Conservation (phyloP, 1,140 invertebrate genomes). For the Hylaeus volcanicus region DNA sequence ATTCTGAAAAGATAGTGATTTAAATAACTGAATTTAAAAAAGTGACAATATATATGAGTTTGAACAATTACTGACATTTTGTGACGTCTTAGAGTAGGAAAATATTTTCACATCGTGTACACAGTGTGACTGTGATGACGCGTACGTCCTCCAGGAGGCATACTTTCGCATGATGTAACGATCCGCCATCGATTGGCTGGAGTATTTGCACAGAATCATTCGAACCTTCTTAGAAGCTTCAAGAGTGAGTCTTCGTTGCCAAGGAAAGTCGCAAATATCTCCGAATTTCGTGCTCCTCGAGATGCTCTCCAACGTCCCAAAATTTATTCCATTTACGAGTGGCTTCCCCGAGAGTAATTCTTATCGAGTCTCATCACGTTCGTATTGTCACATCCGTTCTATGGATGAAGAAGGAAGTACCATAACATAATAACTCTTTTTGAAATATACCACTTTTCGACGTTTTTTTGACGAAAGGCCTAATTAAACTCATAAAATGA, state of each 20-base stretch:
- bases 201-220: conserved; percentile 30
- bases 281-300: neutral
- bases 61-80: too few species aligned
- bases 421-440: neutral
- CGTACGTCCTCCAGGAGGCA: too few species aligned
- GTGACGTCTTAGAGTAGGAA: too few species aligned
- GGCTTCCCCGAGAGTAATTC: conserved; percentile 13
- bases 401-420: neutral
- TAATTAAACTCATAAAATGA: too few species aligned
- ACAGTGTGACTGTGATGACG: neutral
- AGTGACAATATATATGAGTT: too few species aligned
- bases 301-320: neutral
- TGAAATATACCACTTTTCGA: neutral
- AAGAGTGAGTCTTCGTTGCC: neutral
- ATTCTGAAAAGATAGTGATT: too few species aligned
- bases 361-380: conserved; percentile 14
- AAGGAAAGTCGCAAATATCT: neutral
- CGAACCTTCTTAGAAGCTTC: neutral
- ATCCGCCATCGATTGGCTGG: neutral
- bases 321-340: conserved; percentile 51
- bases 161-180: conserved; percentile 3
- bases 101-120: too few species aligned
- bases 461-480: too few species aligned
- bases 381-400: neutral
- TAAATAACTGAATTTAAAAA: too few species aligned